Conservation (phyloP, 1,140 invertebrate genomes). For the Lutraria rhynchaena region DNA sequence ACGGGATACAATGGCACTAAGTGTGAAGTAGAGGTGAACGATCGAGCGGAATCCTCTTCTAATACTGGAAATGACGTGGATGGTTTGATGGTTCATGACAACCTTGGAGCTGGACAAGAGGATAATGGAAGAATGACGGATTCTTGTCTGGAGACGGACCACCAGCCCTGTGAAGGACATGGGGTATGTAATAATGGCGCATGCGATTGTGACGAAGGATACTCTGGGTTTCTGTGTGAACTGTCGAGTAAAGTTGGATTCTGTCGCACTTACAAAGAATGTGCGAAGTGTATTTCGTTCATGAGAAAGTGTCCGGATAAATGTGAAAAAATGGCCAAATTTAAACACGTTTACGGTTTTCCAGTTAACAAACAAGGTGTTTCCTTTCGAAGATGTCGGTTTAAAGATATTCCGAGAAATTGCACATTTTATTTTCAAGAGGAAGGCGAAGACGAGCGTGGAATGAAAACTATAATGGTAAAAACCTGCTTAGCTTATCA, state of each 20-base stretch:
- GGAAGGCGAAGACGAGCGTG: background rate
- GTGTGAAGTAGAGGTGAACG: background rate
- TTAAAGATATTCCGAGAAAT: background rate
- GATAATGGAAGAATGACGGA: background rate
- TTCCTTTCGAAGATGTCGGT: conserved; percentile 9
- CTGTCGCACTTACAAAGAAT: conserved; percentile 15
- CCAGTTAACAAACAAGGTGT: background rate
- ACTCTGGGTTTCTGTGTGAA: conserved; percentile 11
- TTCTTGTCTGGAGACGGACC: background rate
- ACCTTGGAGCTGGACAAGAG: background rate
- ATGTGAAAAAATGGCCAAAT: conserved; percentile 21
- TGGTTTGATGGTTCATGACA: background rate
- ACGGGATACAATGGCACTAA: background rate
- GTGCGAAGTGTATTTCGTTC: conserved; percentile 18
- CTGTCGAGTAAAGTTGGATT: background rate
- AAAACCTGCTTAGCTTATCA: conserved; percentile 22
- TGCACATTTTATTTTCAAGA: conserved; percentile 23
- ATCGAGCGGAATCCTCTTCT: background rate
- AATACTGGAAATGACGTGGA: background rate
- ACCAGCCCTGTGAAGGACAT: background rate
- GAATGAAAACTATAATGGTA: conserved; percentile 16
- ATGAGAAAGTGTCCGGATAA: conserved; percentile 3
- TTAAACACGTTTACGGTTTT: conserved; percentile 21
- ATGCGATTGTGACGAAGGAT: background rate
- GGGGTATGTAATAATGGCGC: conserved; percentile 7